Conservation (phyloP, 2,797 vertebrate genomes). For the Amblyraja radiata region DNA sequence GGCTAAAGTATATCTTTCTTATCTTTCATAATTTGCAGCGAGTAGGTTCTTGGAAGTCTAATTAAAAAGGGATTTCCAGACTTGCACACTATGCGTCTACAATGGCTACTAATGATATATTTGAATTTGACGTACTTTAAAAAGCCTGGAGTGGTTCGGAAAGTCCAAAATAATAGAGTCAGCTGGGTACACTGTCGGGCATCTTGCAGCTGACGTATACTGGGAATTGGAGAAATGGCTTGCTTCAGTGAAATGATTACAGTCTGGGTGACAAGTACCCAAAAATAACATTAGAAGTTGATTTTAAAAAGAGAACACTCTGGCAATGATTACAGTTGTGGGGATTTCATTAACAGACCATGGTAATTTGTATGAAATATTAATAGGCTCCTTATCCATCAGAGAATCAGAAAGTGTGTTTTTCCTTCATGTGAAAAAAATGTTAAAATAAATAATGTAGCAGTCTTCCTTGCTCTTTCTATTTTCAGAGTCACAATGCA, state of each 20-base stretch:
- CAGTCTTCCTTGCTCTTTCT: background rate
- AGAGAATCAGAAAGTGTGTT: background rate
- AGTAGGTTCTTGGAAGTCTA: background rate
- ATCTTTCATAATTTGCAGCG: background rate
- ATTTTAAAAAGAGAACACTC: background rate
- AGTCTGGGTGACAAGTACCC: background rate
- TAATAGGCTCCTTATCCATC: background rate
- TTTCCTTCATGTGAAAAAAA: background rate
- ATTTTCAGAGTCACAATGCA: background rate
- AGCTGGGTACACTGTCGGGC: background rate
- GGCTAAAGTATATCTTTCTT: background rate
- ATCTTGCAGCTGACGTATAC: background rate
- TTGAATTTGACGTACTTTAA: background rate
- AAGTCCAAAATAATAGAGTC: background rate
- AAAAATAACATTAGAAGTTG: background rate
- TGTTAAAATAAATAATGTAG: constrained; percentile 15
- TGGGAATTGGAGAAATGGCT: background rate
- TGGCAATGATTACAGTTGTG: background rate
- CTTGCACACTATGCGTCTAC: background rate
- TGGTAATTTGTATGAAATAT: background rate
- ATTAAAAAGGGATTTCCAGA: background rate
- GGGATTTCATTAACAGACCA: background rate
- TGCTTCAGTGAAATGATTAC: background rate
- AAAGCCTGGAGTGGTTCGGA: background rate
- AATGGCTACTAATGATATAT: background rate